These are phyloP conservation scores for Euzetes globulus DNA, from an alignment of 2,888 invertebrate species.

Conservation along the genomic window DNA sequence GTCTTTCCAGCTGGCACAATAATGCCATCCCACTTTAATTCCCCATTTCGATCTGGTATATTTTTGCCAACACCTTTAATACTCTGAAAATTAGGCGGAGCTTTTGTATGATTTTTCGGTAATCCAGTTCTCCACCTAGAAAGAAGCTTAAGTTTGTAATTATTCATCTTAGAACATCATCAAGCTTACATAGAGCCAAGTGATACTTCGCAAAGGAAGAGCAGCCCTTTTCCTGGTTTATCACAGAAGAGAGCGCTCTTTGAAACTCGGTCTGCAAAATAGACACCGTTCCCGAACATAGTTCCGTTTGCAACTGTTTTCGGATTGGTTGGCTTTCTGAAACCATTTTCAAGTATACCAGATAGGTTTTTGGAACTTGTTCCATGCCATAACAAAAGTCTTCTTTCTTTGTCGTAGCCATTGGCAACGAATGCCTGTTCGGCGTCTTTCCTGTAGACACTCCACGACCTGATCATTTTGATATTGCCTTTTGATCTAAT, in stretches of 20 bases:
- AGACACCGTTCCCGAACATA: constrained; percentile 98
- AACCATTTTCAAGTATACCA: constrained; percentile 74
- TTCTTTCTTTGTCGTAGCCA: constrained; percentile 73
- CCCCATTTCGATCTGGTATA: background rate
- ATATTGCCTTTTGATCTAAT: background rate
- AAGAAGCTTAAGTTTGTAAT: background rate
- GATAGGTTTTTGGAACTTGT: constrained; percentile 88
- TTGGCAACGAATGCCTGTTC: constrained; percentile 55
- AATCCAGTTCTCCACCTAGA: background rate
- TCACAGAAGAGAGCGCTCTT: constrained; percentile 95
- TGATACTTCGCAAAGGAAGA: constrained; percentile 81
- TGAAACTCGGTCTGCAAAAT: constrained; percentile 97
- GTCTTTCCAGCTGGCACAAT: background rate
- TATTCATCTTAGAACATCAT: background rate
- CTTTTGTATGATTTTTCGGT: background rate
- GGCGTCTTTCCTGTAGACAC: background rate
- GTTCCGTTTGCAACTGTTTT: constrained; percentile 66
- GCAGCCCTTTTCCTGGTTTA: constrained; percentile 59
- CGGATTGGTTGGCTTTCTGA: constrained; percentile 87
- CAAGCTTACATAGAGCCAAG: background rate
- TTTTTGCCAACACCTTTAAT: background rate
- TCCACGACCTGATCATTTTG: background rate
- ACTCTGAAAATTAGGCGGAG: background rate
- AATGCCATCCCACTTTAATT: background rate
- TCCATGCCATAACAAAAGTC: constrained; percentile 90